A percentile compares a stretch with the other conserved stretches of the same genome.
Evolutionary conservation across 2,797 vertebrate species (phyloP).

Genomic region (Silurus lanzhouensis): DNA sequence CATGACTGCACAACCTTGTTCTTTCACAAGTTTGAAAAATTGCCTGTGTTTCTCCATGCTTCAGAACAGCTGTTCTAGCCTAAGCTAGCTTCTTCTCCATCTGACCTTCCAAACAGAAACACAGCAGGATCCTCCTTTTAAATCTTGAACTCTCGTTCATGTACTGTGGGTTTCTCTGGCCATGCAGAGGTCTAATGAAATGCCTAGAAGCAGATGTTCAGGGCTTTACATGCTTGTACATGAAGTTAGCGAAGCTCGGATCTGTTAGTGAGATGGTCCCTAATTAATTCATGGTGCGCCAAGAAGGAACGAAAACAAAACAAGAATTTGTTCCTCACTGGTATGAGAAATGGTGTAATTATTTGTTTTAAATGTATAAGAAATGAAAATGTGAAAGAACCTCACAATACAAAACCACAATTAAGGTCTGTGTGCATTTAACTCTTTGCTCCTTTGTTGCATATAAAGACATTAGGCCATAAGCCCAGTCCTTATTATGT

Average conservation of each 20-base stretch:
- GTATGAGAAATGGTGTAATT: not conserved
- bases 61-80: constrained; percentile 55
- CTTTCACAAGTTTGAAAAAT: not conserved
- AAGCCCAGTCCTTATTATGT: constrained; percentile 60
- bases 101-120: constrained; percentile 61
- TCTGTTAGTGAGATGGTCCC: constrained; percentile 40
- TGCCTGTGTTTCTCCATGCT: not conserved
- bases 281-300: constrained; percentile 45
- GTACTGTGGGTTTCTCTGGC: constrained; percentile 43
- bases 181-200: constrained; percentile 42
- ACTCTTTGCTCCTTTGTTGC: not conserved
- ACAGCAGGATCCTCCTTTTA: constrained; percentile 62
- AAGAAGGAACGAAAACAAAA: constrained; percentile 30
- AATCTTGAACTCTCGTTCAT: constrained; percentile 63
- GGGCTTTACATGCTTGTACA: constrained; percentile 40
- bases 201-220: constrained; percentile 54
- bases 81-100: constrained; percentile 60
- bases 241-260: constrained; percentile 26
- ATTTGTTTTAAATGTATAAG: not conserved
- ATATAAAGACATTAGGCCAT: constrained; percentile 49
- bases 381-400: not conserved
- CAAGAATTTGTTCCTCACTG: not conserved
- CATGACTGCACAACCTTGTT: not conserved
- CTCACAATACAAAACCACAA: not conserved
- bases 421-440: not conserved